These are phyloP conservation scores for Campylomormyrus numenius DNA, from an alignment of 2,113 vertebrate genomes.

Conservation along the genomic window DNA sequence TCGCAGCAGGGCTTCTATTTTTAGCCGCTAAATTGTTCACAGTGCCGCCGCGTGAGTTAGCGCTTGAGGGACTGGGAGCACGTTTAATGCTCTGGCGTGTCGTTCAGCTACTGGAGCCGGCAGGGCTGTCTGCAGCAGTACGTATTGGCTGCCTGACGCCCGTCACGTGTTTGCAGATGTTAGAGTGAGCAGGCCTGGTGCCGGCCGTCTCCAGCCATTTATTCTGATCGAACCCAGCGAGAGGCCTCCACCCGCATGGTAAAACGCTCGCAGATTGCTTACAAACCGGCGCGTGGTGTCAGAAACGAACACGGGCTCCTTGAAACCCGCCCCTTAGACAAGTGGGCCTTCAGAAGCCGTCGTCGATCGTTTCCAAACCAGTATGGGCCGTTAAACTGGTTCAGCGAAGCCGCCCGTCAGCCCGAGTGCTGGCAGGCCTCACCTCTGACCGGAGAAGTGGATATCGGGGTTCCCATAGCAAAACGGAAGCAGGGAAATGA, in stretches of 20 bases:
- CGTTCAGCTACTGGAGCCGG: background rate
- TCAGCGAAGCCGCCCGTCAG: background rate
- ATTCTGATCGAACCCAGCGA: background rate
- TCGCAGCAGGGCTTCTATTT: background rate
- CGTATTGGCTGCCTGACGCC: background rate
- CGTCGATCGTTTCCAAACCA: constrained; percentile 33
- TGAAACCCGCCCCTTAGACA: constrained; percentile 26
- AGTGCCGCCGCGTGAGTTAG: background rate
- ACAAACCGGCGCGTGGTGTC: constrained; percentile 13
- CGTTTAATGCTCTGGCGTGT: background rate
- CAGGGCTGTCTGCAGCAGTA: background rate
- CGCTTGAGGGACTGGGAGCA: background rate
- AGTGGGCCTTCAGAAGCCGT: constrained; percentile 18
- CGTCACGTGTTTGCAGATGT: background rate
- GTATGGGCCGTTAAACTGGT: constrained; percentile 31
- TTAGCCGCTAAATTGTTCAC: background rate
- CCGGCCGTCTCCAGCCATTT: background rate
- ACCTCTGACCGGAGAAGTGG: background rate
- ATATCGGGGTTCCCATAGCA: background rate
- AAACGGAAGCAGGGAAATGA: background rate
- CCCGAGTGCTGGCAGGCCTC: background rate
- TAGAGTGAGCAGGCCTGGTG: background rate
- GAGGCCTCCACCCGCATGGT: background rate
- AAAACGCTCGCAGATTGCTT: background rate
- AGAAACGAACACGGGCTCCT: constrained; percentile 15